A percentile compares a stretch with the other conserved stretches of the same genome.
Conservation (phyloP, 2,113 vertebrate genomes). For the Corynorhinus townsendii region DNA sequence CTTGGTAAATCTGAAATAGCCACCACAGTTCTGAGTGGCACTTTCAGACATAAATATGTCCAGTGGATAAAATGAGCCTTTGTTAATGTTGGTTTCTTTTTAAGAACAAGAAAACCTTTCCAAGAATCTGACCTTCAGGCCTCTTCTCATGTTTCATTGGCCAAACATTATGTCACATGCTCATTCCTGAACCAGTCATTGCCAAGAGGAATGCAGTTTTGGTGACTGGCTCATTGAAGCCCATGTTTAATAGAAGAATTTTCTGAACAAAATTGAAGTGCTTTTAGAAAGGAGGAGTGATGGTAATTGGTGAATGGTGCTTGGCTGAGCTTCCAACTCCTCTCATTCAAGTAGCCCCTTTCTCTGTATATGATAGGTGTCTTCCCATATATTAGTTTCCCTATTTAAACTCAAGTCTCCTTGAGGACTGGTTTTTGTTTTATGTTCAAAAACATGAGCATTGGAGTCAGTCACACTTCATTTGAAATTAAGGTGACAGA, state of each 20-base stretch:
- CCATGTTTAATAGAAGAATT: background rate
- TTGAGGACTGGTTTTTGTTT: background rate
- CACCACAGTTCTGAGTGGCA: background rate
- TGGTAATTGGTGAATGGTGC: background rate
- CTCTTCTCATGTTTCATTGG: background rate
- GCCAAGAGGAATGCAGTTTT: background rate
- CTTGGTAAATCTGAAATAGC: background rate
- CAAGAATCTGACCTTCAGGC: background rate
- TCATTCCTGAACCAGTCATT: constrained; percentile 13
- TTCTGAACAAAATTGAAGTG: background rate
- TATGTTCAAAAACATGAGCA: background rate
- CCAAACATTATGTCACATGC: background rate
- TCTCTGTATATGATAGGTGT: background rate
- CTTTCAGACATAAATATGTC: background rate
- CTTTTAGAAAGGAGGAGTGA: background rate
- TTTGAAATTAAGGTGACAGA: background rate
- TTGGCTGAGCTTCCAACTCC: background rate
- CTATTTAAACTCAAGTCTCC: background rate
- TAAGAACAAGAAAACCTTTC: constrained; percentile 13
- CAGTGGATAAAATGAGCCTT: background rate
- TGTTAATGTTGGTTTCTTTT: constrained; percentile 5
- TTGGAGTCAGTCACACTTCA: background rate
- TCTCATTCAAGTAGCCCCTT: background rate
- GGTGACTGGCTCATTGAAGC: background rate
- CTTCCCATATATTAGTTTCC: background rate